Conservation (phyloP, 2,888 invertebrate genomes). For the Zaprionus bogoriensis region DNA sequence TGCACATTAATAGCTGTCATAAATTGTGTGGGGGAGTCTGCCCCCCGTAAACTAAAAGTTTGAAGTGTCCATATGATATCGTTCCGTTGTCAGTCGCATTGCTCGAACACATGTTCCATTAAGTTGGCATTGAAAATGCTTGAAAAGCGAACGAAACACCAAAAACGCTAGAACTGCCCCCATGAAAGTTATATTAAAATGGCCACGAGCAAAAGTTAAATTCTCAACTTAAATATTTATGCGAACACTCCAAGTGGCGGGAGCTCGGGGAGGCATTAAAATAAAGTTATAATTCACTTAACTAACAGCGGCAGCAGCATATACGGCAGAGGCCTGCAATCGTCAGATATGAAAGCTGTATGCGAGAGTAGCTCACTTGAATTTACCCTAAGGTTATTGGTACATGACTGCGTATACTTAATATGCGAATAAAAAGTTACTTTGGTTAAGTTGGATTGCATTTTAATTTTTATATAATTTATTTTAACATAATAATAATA, state of each 20-base stretch:
- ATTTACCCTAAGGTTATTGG: constrained; percentile 6
- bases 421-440: not conserved
- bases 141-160: too few species aligned
- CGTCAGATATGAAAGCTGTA: constrained; percentile 23
- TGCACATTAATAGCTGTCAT: not conserved
- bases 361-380: not conserved
- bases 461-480: too few species aligned
- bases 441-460: not conserved
- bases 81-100: constrained; percentile 1
- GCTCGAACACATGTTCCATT: constrained; percentile 14
- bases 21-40: not conserved
- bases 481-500: too few species aligned
- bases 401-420: not conserved
- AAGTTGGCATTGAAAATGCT: constrained; percentile 25
- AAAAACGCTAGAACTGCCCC: not conserved
- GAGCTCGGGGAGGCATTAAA: constrained; percentile 25
- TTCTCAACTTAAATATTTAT: constrained; percentile 39
- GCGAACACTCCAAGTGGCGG: constrained; percentile 13
- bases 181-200: constrained; percentile 7
- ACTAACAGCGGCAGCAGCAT: constrained; percentile 16
- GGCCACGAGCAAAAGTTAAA: constrained; percentile 18
- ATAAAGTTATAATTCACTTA: constrained; percentile 50
- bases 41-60: constrained; percentile 10
- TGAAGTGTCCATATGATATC: not conserved
- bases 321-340: constrained; percentile 9